Percentiles rank a stretch among this genome's conserved stretches.
These are phyloP conservation scores for Nebria salina DNA, from an alignment of 2,888 invertebrate species.

Conservation along the genomic window DNA sequence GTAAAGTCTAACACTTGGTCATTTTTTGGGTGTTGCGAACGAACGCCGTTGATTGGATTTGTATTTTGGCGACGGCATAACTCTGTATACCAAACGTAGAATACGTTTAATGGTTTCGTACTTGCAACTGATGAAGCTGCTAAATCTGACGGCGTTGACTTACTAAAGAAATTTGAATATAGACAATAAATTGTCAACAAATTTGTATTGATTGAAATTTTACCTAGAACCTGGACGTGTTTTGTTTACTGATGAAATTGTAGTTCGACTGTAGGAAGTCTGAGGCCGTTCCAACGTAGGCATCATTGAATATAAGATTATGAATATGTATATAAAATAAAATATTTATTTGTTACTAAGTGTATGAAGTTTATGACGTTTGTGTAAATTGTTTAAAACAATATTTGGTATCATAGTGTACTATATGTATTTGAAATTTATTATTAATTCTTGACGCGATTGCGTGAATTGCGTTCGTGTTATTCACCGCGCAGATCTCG, in stretches of 20 bases:
- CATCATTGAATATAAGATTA: background rate
- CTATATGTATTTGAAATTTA: background rate
- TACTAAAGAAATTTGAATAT: background rate
- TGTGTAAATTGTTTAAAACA: background rate
- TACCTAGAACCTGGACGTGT: background rate
- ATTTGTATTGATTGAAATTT: background rate
- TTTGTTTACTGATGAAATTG: background rate
- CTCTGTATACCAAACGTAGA: constrained; percentile 62
- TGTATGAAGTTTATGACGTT: background rate
- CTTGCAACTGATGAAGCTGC: background rate
- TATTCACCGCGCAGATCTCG: background rate
- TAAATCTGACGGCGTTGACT: background rate
- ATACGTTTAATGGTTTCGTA: constrained; percentile 56
- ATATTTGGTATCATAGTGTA: background rate
- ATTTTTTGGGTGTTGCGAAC: constrained; percentile 58
- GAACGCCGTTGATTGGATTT: constrained; percentile 56
- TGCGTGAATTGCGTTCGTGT: background rate
- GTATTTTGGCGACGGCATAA: constrained; percentile 59
- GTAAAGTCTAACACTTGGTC: constrained; percentile 69
- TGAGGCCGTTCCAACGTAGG: background rate
- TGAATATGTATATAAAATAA: background rate
- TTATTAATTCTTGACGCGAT: constrained; percentile 13
- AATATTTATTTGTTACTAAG: background rate
- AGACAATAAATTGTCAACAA: too few species aligned
- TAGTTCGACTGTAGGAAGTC: background rate